Evolutionary conservation across 2,113 vertebrate species (phyloP).

Genomic region (Balaeniceps rex): DNA sequence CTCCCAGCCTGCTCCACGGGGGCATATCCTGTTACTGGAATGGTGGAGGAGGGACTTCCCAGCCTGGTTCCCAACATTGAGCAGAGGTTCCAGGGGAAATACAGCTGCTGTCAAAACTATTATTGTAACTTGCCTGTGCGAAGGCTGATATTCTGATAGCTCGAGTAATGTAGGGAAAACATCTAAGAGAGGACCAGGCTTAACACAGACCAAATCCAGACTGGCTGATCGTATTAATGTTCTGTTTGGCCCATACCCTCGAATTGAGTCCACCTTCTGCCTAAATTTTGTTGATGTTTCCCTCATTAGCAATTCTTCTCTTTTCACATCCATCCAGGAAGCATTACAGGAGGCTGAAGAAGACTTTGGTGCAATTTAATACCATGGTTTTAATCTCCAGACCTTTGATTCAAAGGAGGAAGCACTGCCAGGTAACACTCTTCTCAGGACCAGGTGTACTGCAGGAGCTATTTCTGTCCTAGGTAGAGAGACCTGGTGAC

Average conservation of each 20-base stretch:
- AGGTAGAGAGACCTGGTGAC: background rate
- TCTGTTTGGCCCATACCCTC: background rate
- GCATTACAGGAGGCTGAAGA: conserved; percentile 79
- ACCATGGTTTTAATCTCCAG: conserved; percentile 79
- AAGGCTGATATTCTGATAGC: background rate
- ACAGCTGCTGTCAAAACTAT: background rate
- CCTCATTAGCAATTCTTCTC: background rate
- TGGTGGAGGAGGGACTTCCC: background rate
- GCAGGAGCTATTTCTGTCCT: background rate
- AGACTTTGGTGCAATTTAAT: conserved; percentile 79
- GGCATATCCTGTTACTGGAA: background rate
- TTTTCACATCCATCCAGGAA: conserved; percentile 66
- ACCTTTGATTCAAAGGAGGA: conserved; percentile 69
- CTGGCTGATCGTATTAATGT: background rate
- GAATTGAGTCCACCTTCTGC: background rate
- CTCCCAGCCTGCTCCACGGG: background rate
- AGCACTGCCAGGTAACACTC: conserved; percentile 67
- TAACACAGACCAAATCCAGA: background rate
- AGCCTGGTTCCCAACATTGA: background rate
- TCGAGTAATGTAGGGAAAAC: background rate
- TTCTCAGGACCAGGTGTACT: background rate
- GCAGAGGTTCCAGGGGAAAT: background rate
- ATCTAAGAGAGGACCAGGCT: background rate
- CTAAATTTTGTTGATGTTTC: background rate
- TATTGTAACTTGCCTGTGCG: background rate